Evolutionary conservation across 2,113 vertebrate species (phyloP).

Genomic region (Lycaon pictus): DNA sequence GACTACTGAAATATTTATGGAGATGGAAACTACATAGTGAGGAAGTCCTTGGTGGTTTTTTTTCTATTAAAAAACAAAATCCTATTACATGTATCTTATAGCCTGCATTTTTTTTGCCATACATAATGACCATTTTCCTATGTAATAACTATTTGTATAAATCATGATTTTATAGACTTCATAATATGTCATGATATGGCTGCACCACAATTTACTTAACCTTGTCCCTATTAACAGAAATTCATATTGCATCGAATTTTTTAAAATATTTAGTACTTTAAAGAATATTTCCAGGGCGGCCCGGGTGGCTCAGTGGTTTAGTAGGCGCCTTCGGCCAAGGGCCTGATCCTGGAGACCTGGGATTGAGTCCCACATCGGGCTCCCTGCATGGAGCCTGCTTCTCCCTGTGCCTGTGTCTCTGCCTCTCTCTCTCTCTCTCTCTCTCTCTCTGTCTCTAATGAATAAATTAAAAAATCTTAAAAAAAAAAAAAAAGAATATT

Average conservation of each 20-base stretch:
- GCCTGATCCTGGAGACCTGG: too few species aligned
- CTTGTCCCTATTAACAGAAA: neutral
- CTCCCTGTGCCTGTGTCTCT: too few species aligned
- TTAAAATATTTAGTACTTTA: slow-evolving; percentile 18
- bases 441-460: too few species aligned
- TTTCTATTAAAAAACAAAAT: neutral
- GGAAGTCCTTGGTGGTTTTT: neutral
- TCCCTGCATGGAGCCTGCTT: too few species aligned
- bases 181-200: neutral
- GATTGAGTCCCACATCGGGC: too few species aligned
- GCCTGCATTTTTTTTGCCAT: neutral
- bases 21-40: neutral
- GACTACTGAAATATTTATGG: neutral
- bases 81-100: neutral
- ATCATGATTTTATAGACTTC: neutral
- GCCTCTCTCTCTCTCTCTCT: too few species aligned
- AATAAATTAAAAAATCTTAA: too few species aligned
- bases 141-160: neutral
- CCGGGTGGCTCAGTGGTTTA: too few species aligned
- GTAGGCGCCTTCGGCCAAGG: too few species aligned
- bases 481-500: neutral
- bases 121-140: neutral
- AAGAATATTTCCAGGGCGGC: neutral
- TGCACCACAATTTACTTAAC: neutral
- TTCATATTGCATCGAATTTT: neutral